Evolutionary conservation across 2,113 vertebrate genomes (phyloP), one percentile per base, ranked within the genome.

Genomic region (Anoura caudifer): DNA sequence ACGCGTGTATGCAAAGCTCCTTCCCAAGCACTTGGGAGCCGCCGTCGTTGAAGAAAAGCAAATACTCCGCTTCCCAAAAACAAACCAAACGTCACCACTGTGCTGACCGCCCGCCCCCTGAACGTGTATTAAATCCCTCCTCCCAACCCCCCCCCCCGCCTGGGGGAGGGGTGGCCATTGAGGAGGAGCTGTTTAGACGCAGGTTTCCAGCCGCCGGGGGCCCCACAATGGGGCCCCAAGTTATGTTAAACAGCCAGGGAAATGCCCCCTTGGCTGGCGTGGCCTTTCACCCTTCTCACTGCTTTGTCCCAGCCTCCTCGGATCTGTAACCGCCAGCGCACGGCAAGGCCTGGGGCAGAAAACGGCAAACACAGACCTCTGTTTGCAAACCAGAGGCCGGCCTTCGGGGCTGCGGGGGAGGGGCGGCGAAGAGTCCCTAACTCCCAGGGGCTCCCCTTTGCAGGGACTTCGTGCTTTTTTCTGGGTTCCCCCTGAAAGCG

Each of bases 331-430:
- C 50, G 26, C 45, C 20, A 16, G 72, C 91, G 90, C 91, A 65
- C 81, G 80, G 9, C 96, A 81, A 94, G 91, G 82, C 86, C 95
- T 70, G 5, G 47, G 36, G 65, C 77, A 19, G 63, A 70, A 36
- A 72, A 87, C 36, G 56, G 47, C 96, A 93, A 92, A 95, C 90
- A 56, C 76, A 75, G 36, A 87, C 67, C 89, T 97, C 94, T 96
- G 93, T 97, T 97, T 89, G 95, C 96, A 47, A 95, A 87, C 56
- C 41, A 95, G 75, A 87, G 67, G 91, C 91, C 88, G 33, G 41
- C 75, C 26, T 26, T 52, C 61, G 7, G n/a, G 59, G 56, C 83
- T 5, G 47, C 43, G 26, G 7, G 52, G 24, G 5, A 43, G 79
- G 61, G 24, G 8, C 1, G 19, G 2, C 20, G 16, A 20, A 12